Percentiles rank a stretch among this genome's conserved stretches.
Evolutionary conservation across 2,888 invertebrate species (phyloP).

Genomic region (Yponomeuta evonymella): DNA sequence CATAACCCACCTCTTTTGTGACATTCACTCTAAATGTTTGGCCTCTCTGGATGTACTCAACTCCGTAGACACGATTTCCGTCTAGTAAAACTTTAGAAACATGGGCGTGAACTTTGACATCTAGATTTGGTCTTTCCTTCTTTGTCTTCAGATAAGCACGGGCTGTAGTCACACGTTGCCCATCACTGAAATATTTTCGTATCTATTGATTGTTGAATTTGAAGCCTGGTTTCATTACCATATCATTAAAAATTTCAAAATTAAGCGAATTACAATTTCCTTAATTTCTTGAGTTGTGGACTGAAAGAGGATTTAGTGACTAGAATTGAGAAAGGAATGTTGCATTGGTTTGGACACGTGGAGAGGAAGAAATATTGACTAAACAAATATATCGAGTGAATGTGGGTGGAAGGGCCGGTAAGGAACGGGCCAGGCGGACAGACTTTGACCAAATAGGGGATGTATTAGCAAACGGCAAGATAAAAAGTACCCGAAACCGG

Average conservation of each 20-base stretch:
- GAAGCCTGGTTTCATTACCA: neutral
- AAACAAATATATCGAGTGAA: no score
- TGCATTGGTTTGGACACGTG: no score
- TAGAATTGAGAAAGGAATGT: no score
- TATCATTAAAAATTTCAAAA: no score
- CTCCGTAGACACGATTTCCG: constrained; percentile 60
- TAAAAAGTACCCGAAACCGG: no score
- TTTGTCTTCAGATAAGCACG: constrained; percentile 67
- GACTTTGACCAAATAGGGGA: no score
- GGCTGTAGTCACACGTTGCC: constrained; percentile 77
- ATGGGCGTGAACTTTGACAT: constrained; percentile 74
- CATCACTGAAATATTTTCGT: constrained; percentile 38
- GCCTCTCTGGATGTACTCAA: constrained; percentile 69
- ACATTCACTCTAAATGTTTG: constrained; percentile 51
- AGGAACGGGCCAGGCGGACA: no score
- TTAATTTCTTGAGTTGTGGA: no score
- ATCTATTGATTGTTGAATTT: neutral
- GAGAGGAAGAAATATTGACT: no score
- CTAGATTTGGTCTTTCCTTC: constrained; percentile 71
- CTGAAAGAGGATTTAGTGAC: no score
- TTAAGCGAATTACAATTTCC: neutral
- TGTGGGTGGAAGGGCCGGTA: no score
- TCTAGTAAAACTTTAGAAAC: constrained; percentile 73
- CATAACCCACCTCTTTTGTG: constrained; percentile 59
- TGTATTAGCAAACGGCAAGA: no score